Base-by-base conservation (phyloP, 2,113 vertebrate genomes). In the Petroica traversi region DNA sequence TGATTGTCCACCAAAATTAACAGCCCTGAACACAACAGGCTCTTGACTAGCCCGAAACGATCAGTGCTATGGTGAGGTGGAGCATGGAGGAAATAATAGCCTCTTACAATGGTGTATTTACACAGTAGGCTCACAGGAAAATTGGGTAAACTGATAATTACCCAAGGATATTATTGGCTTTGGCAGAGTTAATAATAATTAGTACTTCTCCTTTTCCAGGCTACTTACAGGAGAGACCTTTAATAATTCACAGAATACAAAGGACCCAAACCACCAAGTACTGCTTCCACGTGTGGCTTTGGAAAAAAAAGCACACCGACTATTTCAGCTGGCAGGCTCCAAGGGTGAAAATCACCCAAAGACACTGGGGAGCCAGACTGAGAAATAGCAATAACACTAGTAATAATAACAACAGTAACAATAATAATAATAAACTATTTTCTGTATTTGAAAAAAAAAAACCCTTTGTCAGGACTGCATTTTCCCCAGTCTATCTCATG, bases 161-260 rank as follows among this genome's bases (percentile, higher is more conserved):
- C 92, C 85, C 71, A 85, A 91, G 89, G 94, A 97, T 95, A 93
- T 96, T 96, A 96, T 97, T 97, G 94, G 93, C 88, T 97, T 97
- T 97, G 93, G 96, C 94, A 95, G 93, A 96, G 93, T 96, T 95
- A 96, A 93, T 93, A 97, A 95, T 94, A 96, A 97, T 97, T 97
- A 97, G 88, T 79, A 54, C 51, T 86, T 75, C 81, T 95, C 76
- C 48, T 89, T 92, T 93, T 92, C 66, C 90, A 92, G 89, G 48
- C 79, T 93, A 71, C 90, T 97, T 90, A 81, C 83, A 91, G 89
- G 91, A 93, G 59, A 92, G 62, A 91, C 77, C 81, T 97, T 96
- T 95, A 77, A 75, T 74, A 96, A 92, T 85, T 46, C 6, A 0
- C 79, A 84, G 81, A 92, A 68, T 52, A 94, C 92, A 94, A 96